Evolutionary conservation across 2,797 vertebrate genomes (phyloP).

Genomic region (Remorina albescens): DNA sequence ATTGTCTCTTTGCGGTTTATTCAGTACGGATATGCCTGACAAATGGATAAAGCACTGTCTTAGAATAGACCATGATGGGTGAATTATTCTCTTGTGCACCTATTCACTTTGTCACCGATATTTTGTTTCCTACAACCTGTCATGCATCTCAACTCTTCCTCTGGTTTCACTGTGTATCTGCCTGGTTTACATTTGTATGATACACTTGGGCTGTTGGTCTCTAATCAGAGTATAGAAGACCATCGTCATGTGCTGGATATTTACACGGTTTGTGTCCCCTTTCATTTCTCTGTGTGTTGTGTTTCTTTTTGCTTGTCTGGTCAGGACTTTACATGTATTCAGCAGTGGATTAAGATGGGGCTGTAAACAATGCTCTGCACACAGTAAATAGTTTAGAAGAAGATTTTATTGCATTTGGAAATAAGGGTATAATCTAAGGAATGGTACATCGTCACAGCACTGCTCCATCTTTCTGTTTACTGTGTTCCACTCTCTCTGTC

Average conservation of each 20-base stretch:
- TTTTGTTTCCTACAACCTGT: constrained; percentile 23
- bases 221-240: constrained; percentile 70
- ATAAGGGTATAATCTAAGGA: constrained; percentile 57
- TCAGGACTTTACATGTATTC: constrained; percentile 45
- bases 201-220: constrained; percentile 51
- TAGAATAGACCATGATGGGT: constrained; percentile 29
- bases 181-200: constrained; percentile 59
- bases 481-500: constrained; percentile 34
- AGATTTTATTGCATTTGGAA: constrained; percentile 62
- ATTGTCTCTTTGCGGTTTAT: constrained; percentile 39
- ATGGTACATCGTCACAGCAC: constrained; percentile 40
- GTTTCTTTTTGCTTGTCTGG: constrained; percentile 54
- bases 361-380: constrained; percentile 63
- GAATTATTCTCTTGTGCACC: constrained; percentile 31
- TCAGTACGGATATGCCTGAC: constrained; percentile 24
- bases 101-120: constrained; percentile 33
- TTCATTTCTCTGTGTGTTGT: constrained; percentile 69
- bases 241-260: constrained; percentile 51
- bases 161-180: constrained; percentile 42
- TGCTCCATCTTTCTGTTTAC: constrained; percentile 35
- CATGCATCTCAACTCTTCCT: constrained; percentile 24
- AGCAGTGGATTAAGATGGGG: constrained; percentile 29
- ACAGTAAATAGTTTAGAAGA: constrained; percentile 70
- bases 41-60: constrained; percentile 20
- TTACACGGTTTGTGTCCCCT: constrained; percentile 48